Percentiles rank a stretch among this genome's conserved stretches.
These are phyloP conservation scores for Xanthorhoe spadicearia DNA, from an alignment of 2,888 invertebrate species.

Conservation along the genomic window DNA sequence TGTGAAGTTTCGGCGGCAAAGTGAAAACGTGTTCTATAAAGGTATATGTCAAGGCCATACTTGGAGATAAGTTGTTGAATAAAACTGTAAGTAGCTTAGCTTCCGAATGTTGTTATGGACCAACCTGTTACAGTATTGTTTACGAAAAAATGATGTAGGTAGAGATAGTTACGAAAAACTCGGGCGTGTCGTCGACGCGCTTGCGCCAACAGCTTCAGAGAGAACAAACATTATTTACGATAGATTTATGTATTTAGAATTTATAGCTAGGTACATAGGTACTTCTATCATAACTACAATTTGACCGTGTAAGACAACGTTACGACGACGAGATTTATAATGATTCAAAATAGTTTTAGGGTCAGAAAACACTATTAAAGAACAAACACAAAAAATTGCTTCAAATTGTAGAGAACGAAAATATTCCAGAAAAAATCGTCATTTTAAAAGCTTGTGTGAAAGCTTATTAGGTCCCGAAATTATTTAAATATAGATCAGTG, in stretches of 20 bases:
- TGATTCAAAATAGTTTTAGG: no score
- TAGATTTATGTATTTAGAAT: neutral
- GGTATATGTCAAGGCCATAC: slow-evolving; percentile 40
- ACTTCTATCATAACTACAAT: no score
- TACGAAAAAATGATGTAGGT: neutral
- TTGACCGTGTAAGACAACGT: no score
- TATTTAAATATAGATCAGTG: no score
- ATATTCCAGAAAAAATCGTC: no score
- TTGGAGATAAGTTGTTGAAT: slow-evolving; percentile 34
- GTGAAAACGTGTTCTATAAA: slow-evolving; percentile 28
- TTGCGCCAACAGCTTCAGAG: neutral
- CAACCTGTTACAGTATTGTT: slow-evolving; percentile 14
- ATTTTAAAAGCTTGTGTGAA: no score
- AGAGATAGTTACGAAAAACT: neutral
- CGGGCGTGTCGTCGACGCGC: neutral
- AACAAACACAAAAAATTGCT: no score
- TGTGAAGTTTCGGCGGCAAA: slow-evolving; percentile 33
- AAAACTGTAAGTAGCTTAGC: slow-evolving; percentile 11
- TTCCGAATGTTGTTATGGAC: neutral
- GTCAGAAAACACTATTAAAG: no score
- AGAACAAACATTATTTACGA: neutral
- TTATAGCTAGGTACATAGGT: no score
- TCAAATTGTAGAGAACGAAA: no score
- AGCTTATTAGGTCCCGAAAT: no score
- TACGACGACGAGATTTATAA: no score